These are phyloP conservation scores for Gandaritis pyraliata DNA, from an alignment of 2,888 invertebrate genomes.

Conservation along the genomic window DNA sequence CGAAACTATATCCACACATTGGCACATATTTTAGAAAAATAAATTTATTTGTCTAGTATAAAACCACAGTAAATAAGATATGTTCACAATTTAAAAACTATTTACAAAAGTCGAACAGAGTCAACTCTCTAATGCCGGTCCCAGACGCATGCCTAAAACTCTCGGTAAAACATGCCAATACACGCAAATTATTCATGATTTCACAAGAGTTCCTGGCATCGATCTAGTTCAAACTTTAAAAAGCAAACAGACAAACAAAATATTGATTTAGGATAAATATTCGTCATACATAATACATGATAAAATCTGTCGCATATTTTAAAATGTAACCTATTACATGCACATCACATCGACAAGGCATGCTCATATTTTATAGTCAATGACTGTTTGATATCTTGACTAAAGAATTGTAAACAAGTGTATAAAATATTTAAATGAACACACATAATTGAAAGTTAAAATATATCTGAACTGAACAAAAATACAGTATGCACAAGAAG, in stretches of 20 bases:
- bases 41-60: slow-evolving; percentile 42
- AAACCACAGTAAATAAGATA: slow-evolving; percentile 44
- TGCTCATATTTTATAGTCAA: slow-evolving; percentile 18
- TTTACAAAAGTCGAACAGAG: slow-evolving; percentile 40
- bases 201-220: not conserved
- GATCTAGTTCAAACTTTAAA: slow-evolving; percentile 17
- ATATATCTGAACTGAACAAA: slow-evolving; percentile 3
- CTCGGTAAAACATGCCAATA: not conserved
- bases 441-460: slow-evolving; percentile 29
- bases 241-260: slow-evolving; percentile 36
- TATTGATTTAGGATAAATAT: slow-evolving; percentile 34
- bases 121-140: slow-evolving; percentile 18
- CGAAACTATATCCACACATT: slow-evolving; percentile 41
- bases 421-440: slow-evolving; percentile 27
- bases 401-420: slow-evolving; percentile 25
- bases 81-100: slow-evolving; percentile 43
- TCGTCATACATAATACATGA: slow-evolving; percentile 30
- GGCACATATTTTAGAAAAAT: slow-evolving; percentile 47
- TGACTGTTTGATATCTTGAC: slow-evolving; percentile 7
- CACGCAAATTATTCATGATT: not conserved
- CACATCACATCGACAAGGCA: slow-evolving; percentile 30
- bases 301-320: slow-evolving; percentile 18
- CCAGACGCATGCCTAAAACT: slow-evolving; percentile 20
- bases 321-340: slow-evolving; percentile 22
- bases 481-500: not conserved